Percentiles rank a stretch among this genome's conserved stretches.
Evolutionary conservation across 1,140 invertebrate species (phyloP).

Genomic region (Yoshiicerus persimilis): DNA sequence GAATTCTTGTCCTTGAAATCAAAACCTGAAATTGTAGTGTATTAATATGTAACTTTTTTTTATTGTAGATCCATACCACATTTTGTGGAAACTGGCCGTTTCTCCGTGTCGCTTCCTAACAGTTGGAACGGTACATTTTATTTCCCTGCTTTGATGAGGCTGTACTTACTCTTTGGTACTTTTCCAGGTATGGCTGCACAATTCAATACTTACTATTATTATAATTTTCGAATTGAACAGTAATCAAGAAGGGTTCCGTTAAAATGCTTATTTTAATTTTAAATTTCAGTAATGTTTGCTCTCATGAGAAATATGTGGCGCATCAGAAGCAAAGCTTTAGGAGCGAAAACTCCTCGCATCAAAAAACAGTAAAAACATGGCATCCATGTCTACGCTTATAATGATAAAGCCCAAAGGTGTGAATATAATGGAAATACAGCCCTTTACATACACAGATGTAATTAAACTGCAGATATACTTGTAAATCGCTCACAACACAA

Average conservation of each 20-base stretch:
- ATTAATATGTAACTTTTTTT: conserved; percentile 28
- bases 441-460: neutral
- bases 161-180: conserved; percentile 75
- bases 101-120: conserved; percentile 78
- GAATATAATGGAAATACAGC: neutral
- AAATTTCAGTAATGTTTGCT: conserved; percentile 60
- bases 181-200: conserved; percentile 61
- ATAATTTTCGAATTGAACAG: too few relatives aligned
- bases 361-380: neutral
- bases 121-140: conserved; percentile 82
- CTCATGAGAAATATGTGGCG: conserved; percentile 80
- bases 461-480: neutral
- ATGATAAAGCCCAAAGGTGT: neutral
- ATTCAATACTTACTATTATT: neutral
- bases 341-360: conserved; percentile 26
- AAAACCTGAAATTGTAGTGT: too few relatives aligned
- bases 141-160: conserved; percentile 73
- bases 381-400: neutral
- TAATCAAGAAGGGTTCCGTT: too few relatives aligned
- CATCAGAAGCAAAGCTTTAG: conserved; percentile 64
- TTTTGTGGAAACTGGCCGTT: conserved; percentile 80
- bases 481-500: too few relatives aligned
- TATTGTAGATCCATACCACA: conserved; percentile 74
- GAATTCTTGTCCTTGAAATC: neutral
- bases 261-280: neutral